Evolutionary conservation across 92 coral and sea anemone genomes (phyloP).

Genomic region (Pocillopora grandis): DNA sequence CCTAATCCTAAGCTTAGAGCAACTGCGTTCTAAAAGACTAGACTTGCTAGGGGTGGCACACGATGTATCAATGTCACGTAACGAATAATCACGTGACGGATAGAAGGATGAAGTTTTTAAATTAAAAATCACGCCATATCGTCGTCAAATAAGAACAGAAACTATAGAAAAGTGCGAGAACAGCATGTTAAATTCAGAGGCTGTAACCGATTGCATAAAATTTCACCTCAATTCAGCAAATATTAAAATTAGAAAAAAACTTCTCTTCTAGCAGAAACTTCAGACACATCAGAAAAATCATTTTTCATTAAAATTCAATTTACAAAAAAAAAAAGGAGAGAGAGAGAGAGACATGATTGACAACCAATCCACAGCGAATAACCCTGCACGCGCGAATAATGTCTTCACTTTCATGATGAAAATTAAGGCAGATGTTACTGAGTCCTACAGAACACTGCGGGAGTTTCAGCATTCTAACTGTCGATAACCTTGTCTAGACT

Average conservation of each 20-base stretch:
- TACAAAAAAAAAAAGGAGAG: neutral
- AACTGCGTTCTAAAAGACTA: neutral
- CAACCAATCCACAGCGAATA: neutral
- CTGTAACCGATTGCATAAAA: too few relatives aligned
- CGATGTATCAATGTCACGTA: neutral
- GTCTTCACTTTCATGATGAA: neutral
- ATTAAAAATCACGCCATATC: too few relatives aligned
- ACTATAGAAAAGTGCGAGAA: too few relatives aligned
- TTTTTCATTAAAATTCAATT: neutral
- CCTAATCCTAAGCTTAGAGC: neutral
- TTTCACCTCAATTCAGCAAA: too few relatives aligned
- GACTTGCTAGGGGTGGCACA: conserved; percentile 1
- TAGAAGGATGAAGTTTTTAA: too few relatives aligned
- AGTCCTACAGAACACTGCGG: neutral
- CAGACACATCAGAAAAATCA: neutral
- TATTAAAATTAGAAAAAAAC: too few relatives aligned
- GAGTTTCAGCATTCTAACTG: neutral
- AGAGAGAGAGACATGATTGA: neutral
- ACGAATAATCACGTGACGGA: too few relatives aligned
- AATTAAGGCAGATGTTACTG: too few relatives aligned
- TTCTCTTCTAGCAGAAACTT: too few relatives aligned
- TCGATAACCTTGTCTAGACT: neutral
- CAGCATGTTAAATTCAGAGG: too few relatives aligned
- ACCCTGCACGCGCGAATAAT: neutral
- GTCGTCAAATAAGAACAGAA: too few relatives aligned